These are phyloP conservation scores for Apis mellifera DNA, from an alignment of 1,140 invertebrate genomes.

Conservation along the genomic window Amel_HAv3.1 CM009939.2:10805501-10806000, in stretches of 20 bases:
- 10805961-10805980: constrained; percentile 59
- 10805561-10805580: no score
- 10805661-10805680: background rate
- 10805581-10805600: no score
- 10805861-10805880: background rate
- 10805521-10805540: no score
- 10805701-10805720: background rate
- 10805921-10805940: background rate
- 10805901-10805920: no score
- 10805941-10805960: constrained; percentile 53
- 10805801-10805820: background rate
- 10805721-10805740: background rate
- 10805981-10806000: constrained; percentile 72
- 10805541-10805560: no score
- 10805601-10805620: no score
- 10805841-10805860: background rate
- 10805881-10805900: background rate
- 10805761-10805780: background rate
- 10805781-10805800: background rate
- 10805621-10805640: background rate
- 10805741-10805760: background rate
- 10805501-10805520: no score
- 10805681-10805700: background rate
- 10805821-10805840: background rate
- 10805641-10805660: background rate